These are phyloP conservation scores for Scatophagus argus DNA, from an alignment of 2,113 vertebrate genomes.

Conservation along the genomic window DNA sequence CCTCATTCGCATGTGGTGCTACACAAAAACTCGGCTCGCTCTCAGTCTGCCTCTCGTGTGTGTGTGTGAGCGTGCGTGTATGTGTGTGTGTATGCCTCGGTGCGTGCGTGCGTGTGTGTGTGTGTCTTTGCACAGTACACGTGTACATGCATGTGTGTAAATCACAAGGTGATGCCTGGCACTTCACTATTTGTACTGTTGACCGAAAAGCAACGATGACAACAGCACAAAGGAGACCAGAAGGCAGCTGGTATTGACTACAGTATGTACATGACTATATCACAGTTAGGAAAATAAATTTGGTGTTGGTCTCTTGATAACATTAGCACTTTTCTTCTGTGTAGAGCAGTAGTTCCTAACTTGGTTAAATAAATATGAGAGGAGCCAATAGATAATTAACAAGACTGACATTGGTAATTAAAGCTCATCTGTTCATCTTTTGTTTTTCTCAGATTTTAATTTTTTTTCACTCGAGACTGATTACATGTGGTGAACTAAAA, in stretches of 20 bases:
- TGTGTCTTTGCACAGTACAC: not conserved
- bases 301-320: not conserved
- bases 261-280: not conserved
- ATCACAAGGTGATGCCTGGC: slow-evolving; percentile 51
- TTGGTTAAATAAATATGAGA: too few species aligned
- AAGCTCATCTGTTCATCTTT: not conserved
- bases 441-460: not conserved
- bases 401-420: not conserved
- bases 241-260: not conserved
- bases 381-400: too few species aligned
- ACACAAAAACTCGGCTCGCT: slow-evolving; percentile 81
- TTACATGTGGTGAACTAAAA: not conserved
- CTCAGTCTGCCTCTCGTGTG: slow-evolving; percentile 73
- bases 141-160: slow-evolving; percentile 36
- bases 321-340: not conserved
- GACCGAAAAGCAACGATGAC: slow-evolving; percentile 35
- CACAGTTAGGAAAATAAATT: not conserved
- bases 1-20: slow-evolving; percentile 92
- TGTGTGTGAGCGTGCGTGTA: slow-evolving; percentile 26
- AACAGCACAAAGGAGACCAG: slow-evolving; percentile 30
- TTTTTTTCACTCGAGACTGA: not conserved
- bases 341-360: too few species aligned
- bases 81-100: not conserved
- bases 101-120: not conserved
- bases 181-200: slow-evolving; percentile 29